These are phyloP conservation scores for Stegana nigrithorax DNA, from an alignment of 2,888 invertebrate genomes.

Conservation along the genomic window DNA sequence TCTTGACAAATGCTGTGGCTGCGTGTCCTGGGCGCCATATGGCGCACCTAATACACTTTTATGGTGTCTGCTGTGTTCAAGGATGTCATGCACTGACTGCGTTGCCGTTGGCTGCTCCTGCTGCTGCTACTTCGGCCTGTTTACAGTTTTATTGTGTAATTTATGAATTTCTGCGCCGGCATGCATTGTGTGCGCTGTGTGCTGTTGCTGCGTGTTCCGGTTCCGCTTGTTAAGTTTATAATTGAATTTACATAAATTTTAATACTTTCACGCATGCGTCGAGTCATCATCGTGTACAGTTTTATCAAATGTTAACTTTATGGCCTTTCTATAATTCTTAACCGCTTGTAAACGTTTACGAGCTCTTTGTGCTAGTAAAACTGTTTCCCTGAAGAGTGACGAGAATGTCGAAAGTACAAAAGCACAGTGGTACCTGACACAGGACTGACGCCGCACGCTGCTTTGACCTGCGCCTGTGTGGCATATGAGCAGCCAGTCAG, in stretches of 20 bases:
- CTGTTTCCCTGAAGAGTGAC: too few relatives aligned
- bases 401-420: too few relatives aligned
- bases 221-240: conserved; percentile 57
- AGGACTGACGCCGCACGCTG: too few relatives aligned
- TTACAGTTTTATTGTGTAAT: conserved; percentile 4
- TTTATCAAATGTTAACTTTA: conserved; percentile 16
- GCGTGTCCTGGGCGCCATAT: not conserved
- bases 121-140: not conserved
- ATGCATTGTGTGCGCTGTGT: conserved; percentile 32
- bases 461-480: too few relatives aligned
- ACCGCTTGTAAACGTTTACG: too few relatives aligned
- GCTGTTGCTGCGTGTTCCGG: conserved; percentile 28
- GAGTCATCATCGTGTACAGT: not conserved
- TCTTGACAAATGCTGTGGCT: too few relatives aligned
- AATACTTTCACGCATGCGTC: conserved; percentile 39
- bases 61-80: not conserved
- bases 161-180: conserved; percentile 18
- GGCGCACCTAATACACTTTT: too few relatives aligned
- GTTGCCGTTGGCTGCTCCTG: not conserved
- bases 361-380: too few relatives aligned
- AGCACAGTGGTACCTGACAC: too few relatives aligned
- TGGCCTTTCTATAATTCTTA: too few relatives aligned
- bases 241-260: conserved; percentile 63
- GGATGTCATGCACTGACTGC: not conserved
- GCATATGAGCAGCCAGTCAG: too few relatives aligned